These are phyloP conservation scores for Sciurus vulgaris DNA, from an alignment of 2,797 vertebrate genomes.

Conservation along the genomic window DNA sequence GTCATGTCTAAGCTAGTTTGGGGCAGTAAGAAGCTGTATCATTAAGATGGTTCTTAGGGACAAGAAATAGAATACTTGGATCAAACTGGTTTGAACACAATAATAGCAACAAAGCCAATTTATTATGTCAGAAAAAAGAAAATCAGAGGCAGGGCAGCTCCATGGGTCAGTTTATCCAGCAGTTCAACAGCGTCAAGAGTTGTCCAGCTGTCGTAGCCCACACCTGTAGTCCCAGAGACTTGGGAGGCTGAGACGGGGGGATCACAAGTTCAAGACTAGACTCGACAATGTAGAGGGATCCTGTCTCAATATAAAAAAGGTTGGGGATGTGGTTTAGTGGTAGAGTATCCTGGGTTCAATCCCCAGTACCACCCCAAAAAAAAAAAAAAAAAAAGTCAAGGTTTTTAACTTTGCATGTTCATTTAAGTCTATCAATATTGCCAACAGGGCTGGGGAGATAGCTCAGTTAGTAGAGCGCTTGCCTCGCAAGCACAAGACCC, in stretches of 20 bases:
- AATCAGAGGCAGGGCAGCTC: not conserved
- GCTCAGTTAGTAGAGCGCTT: too few relatives aligned
- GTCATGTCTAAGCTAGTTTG: not conserved
- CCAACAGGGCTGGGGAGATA: too few relatives aligned
- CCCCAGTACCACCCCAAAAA: too few relatives aligned
- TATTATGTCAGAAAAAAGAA: not conserved
- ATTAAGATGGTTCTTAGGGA: not conserved
- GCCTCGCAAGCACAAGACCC: too few relatives aligned
- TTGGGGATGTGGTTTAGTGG: too few relatives aligned
- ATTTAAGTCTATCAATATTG: not conserved
- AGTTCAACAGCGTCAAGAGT: not conserved
- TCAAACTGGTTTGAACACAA: slow-evolving; percentile 7
- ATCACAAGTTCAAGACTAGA: too few relatives aligned
- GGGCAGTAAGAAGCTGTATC: not conserved
- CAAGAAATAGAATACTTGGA: not conserved
- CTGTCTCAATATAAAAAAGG: too few relatives aligned
- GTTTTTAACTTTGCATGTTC: not conserved
- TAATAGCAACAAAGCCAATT: not conserved
- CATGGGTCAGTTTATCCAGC: not conserved
- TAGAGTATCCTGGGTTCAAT: too few relatives aligned
- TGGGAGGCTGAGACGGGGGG: too few relatives aligned
- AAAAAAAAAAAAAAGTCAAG: not conserved
- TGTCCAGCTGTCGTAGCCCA: too few relatives aligned
- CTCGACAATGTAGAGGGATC: too few relatives aligned
- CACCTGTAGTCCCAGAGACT: too few relatives aligned